phyloP scores from a whole-genome alignment of 2,888 invertebrate genomes.

The Liopterus haemorrhoidalis region DNA sequence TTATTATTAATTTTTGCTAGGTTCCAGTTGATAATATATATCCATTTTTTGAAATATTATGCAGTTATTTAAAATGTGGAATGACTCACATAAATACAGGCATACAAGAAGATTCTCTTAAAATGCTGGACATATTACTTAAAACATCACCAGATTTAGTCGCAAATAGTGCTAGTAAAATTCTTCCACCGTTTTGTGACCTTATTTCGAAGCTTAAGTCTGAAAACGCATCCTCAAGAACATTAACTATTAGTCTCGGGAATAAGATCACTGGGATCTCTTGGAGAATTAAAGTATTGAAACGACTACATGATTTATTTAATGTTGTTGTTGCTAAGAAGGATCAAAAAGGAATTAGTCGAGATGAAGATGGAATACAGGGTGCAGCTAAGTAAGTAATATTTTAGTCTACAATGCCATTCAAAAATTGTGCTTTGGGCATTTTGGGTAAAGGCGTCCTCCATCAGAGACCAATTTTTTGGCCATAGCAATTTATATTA shows the following conservation, averaged over 20 bases:
- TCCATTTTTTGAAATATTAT: conserved; percentile 72
- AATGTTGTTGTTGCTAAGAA: conserved; percentile 39
- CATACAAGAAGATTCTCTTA: conserved; percentile 77
- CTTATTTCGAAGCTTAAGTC: conserved; percentile 72
- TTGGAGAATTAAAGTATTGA: conserved; percentile 72
- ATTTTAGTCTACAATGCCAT: no score
- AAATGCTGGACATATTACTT: conserved; percentile 71
- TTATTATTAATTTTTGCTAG: conserved; percentile 34
- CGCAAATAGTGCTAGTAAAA: conserved; percentile 59
- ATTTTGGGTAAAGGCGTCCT: no score
- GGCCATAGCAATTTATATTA: no score
- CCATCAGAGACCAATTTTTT: no score
- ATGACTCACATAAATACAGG: conserved; percentile 81
- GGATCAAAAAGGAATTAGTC: neutral
- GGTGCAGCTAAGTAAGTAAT: neutral
- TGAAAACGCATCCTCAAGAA: conserved; percentile 61
- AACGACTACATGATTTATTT: conserved; percentile 61
- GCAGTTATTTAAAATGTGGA: conserved; percentile 76
- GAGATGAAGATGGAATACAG: neutral
- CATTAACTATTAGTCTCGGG: conserved; percentile 62
- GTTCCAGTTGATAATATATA: conserved; percentile 50
- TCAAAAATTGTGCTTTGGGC: no score
- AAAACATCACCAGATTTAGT: conserved; percentile 61
- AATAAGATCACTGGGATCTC: conserved; percentile 68
- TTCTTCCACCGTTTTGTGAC: conserved; percentile 74